These are phyloP conservation scores for Ageneiosus marmoratus DNA, from an alignment of 2,113 vertebrate genomes.

Conservation along the genomic window DNA sequence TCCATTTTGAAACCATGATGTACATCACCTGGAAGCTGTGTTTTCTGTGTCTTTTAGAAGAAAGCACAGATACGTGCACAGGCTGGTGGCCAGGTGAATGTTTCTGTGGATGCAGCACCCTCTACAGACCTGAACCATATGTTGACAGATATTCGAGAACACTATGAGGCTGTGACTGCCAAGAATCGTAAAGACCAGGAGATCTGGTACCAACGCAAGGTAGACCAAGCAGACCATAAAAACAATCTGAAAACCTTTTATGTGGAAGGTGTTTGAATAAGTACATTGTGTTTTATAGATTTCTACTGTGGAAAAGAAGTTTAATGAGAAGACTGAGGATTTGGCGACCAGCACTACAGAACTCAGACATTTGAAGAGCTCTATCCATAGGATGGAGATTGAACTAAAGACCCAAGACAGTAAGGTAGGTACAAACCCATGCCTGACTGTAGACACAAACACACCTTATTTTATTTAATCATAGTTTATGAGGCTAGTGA, in stretches of 20 bases:
- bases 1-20: neutral
- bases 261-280: neutral
- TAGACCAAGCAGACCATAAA: constrained; percentile 19
- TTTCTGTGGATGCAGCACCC: constrained; percentile 72
- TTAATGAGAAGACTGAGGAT: constrained; percentile 67
- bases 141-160: constrained; percentile 73
- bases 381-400: constrained; percentile 78
- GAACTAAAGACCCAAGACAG: constrained; percentile 81
- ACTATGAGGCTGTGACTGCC: constrained; percentile 77
- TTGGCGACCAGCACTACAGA: constrained; percentile 71
- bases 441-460: neutral
- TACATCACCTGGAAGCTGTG: neutral
- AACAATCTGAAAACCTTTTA: neutral
- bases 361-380: constrained; percentile 74
- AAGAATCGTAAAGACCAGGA: constrained; percentile 80
- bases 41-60: constrained; percentile 57
- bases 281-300: constrained; percentile 64
- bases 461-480: neutral
- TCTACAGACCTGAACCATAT: constrained; percentile 64
- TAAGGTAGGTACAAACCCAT: constrained; percentile 68
- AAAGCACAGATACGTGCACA: constrained; percentile 55
- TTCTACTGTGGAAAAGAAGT: constrained; percentile 74
- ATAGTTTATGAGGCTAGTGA: neutral
- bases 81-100: constrained; percentile 64
- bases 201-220: constrained; percentile 71